Percentiles rank a stretch among this genome's conserved stretches.
phyloP scores from a whole-genome alignment of 2,797 vertebrate species.

The Anabacerthia variegaticeps region DNA sequence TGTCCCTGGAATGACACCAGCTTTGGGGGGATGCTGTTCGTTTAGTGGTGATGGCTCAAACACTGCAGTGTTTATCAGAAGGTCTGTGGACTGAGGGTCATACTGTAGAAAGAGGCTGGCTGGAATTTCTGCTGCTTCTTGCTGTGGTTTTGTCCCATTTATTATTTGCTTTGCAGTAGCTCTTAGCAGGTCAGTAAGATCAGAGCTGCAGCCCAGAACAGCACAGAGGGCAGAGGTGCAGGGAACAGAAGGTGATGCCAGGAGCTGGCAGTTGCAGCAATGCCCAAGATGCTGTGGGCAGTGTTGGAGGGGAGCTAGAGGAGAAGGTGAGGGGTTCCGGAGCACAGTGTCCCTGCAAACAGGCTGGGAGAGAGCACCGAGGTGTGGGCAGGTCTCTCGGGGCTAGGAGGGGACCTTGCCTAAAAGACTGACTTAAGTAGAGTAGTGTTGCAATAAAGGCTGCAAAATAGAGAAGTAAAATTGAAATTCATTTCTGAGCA shows the following conservation, averaged over 20 bases:
- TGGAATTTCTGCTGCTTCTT: background rate
- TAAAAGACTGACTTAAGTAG: background rate
- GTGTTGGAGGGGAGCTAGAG: background rate
- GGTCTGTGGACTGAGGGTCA: background rate
- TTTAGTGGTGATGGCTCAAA: background rate
- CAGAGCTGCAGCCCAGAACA: background rate
- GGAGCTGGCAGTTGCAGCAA: background rate
- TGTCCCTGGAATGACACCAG: background rate
- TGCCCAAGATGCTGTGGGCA: accelerated
- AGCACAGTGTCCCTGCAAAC: background rate
- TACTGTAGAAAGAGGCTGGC: background rate
- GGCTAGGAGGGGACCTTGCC: background rate
- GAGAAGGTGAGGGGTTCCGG: background rate
- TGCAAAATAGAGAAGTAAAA: conserved; percentile 35
- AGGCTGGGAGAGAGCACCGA: background rate
- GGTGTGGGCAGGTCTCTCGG: background rate
- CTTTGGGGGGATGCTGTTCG: background rate
- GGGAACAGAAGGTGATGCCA: background rate
- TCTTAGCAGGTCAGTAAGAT: background rate
- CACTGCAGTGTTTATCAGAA: background rate
- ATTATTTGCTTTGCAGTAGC: background rate
- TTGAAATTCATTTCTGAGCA: background rate
- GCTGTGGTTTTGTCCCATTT: background rate
- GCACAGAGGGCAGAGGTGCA: background rate
- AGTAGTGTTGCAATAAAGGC: conserved; percentile 13